Percentiles rank a stretch among this genome's conserved stretches.
phyloP scores from a whole-genome alignment of 2,888 invertebrate species.

The Exephanes ischioxanthus region DNA sequence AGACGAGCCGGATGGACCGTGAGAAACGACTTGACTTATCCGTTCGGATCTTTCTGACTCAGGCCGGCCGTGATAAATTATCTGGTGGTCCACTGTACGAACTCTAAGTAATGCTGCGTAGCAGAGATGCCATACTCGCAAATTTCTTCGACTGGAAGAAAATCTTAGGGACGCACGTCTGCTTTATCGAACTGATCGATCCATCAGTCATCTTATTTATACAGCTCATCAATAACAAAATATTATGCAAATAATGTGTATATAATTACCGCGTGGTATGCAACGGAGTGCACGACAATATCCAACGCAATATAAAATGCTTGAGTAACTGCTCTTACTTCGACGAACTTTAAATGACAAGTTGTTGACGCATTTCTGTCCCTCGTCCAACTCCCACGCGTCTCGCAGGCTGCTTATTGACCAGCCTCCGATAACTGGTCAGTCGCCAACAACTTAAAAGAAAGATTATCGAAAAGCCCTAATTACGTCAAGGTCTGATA shows the following conservation, averaged over 20 bases:
- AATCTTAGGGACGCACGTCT: conserved; percentile 4
- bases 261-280: not conserved
- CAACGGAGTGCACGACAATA: not conserved
- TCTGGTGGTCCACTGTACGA: not conserved
- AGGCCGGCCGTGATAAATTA: not conserved
- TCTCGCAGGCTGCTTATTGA: not conserved
- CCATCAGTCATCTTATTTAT: conserved; percentile 7
- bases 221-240: not conserved
- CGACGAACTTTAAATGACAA: not conserved
- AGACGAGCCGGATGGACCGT: not conserved
- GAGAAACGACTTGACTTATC: not conserved
- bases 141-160: conserved; percentile 6
- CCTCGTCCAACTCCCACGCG: not conserved
- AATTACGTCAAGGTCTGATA: not conserved
- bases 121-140: not conserved
- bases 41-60: not conserved
- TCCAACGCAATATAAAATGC: not conserved
- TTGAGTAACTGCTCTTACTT: not conserved
- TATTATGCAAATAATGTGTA: not conserved
- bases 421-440: not conserved
- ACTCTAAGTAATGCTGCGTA: not conserved
- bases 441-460: not conserved
- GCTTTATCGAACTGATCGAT: conserved; percentile 1
- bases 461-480: not conserved
- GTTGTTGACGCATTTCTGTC: conserved; percentile 1